Conservation (phyloP, 2,888 invertebrate genomes). For the Iselma pallidipennis region DNA sequence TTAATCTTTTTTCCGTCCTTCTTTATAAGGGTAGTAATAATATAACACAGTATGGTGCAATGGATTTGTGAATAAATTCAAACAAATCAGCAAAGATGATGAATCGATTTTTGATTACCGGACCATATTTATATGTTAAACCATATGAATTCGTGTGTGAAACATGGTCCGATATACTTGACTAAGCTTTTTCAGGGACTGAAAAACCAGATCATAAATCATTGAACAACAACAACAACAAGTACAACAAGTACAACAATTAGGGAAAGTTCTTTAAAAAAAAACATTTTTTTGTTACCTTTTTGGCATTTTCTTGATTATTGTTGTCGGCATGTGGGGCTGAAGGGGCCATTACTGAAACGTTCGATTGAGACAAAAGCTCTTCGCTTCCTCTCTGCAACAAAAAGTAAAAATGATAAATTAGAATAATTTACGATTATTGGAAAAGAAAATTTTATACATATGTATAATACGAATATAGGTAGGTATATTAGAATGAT, state of each 20-base stretch:
- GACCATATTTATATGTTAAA: conserved; percentile 7
- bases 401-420: conserved; percentile 21
- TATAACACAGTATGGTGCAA: not conserved
- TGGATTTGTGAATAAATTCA: not conserved
- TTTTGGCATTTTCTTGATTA: conserved; percentile 91
- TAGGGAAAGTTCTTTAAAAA: conserved; percentile 48
- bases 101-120: conserved; percentile 26
- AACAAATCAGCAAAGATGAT: conserved; percentile 14
- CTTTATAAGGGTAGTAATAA: not conserved
- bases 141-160: conserved; percentile 22
- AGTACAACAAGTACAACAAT: not conserved
- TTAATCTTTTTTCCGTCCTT: not conserved
- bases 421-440: not conserved
- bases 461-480: too few relatives aligned
- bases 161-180: conserved; percentile 5
- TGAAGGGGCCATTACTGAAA: conserved; percentile 90
- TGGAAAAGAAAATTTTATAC: not conserved
- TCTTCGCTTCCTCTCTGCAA: conserved; percentile 97
- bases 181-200: not conserved
- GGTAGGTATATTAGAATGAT: too few relatives aligned
- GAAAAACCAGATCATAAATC: conserved; percentile 15
- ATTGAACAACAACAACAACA: not conserved
- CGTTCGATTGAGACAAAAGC: conserved; percentile 92
- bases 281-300: too few relatives aligned
- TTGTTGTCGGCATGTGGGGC: conserved; percentile 91